Evolutionary conservation across 1,140 invertebrate genomes (phyloP).

Genomic region (Monochamus saltuarius): DNA sequence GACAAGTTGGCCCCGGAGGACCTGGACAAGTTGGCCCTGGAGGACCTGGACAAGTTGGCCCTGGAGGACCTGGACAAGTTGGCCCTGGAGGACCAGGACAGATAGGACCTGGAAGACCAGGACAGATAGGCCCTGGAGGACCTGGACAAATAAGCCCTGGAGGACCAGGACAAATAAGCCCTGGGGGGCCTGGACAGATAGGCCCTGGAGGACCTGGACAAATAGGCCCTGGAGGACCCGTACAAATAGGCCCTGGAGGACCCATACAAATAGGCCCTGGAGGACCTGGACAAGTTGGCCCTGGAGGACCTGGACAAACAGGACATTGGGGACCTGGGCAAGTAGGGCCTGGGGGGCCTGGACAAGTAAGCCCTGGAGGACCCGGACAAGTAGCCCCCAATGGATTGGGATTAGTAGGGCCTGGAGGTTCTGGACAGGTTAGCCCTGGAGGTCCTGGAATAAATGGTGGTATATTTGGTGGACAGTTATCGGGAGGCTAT

Average conservation of each 20-base stretch:
- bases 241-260: background rate
- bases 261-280: background rate
- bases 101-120: conserved; percentile 10
- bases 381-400: background rate
- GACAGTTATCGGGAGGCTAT: conserved; percentile 40
- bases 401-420: background rate
- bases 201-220: conserved; percentile 12
- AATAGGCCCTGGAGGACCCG: conserved; percentile 2
- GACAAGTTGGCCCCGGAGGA: no score
- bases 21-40: background rate
- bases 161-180: conserved; percentile 14
- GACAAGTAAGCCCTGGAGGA: conserved; percentile 24
- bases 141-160: conserved; percentile 23
- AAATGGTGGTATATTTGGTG: conserved; percentile 30
- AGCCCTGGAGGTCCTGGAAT: no score
- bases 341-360: conserved; percentile 12
- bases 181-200: conserved; percentile 24
- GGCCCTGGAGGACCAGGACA: conserved; percentile 13
- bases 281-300: conserved; percentile 15
- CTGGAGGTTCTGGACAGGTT: conserved; percentile 5
- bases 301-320: conserved; percentile 3
- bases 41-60: conserved; percentile 19
- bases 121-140: conserved; percentile 2
- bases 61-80: conserved; percentile 18
- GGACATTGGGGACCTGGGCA: conserved; percentile 16